Conservation (phyloP, 2,797 vertebrate species). For the Lerista edwardsae region DNA sequence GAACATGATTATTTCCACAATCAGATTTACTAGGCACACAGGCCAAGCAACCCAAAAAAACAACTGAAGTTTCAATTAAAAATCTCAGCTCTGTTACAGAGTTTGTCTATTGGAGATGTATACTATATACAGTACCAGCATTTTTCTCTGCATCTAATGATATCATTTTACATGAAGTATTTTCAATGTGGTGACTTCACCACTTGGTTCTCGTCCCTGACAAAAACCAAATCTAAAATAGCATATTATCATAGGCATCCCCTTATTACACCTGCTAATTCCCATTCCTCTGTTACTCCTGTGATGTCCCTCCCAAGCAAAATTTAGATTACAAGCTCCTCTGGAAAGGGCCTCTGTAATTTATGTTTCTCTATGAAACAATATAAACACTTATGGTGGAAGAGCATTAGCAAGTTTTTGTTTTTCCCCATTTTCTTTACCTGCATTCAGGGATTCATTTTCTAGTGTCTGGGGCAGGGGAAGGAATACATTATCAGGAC, state of each 20-base stretch:
- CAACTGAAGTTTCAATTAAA: constrained; percentile 24
- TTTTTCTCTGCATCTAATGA: background rate
- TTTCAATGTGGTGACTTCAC: background rate
- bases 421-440: too few relatives aligned
- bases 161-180: background rate
- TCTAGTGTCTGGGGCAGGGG: too few relatives aligned
- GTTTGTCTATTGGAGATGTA: constrained; percentile 29
- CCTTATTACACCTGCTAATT: background rate
- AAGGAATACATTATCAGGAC: too few relatives aligned
- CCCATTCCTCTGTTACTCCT: too few relatives aligned
- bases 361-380: too few relatives aligned
- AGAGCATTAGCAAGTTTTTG: too few relatives aligned
- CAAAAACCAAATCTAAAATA: background rate
- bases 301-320: too few relatives aligned
- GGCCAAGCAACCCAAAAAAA: constrained; percentile 33
- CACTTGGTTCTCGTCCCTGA: background rate
- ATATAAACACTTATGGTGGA: too few relatives aligned
- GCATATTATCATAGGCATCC: background rate
- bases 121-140: background rate
- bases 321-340: too few relatives aligned
- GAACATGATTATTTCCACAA: constrained; percentile 42
- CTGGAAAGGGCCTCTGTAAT: too few relatives aligned
- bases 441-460: too few relatives aligned
- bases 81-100: constrained; percentile 24
- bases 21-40: constrained; percentile 37